Conservation (phyloP, 2,888 invertebrate genomes). For the Trissolcus brochymenae region DNA sequence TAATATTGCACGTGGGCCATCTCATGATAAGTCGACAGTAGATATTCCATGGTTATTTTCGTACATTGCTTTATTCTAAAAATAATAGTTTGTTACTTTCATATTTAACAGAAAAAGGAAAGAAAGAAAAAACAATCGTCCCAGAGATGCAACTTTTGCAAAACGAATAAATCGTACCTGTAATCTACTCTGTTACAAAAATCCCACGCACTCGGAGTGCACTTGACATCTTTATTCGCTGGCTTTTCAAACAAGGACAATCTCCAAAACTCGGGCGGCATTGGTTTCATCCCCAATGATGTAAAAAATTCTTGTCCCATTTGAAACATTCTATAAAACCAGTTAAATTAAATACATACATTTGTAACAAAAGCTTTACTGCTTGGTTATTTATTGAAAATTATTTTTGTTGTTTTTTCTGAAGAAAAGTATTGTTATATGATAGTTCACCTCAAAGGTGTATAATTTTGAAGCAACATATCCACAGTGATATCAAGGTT, state of each 20-base stretch:
- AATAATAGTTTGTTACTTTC: not conserved
- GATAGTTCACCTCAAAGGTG: conserved; percentile 80
- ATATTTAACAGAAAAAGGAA: too few relatives aligned
- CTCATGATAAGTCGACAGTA: conserved; percentile 88
- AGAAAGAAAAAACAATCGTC: too few relatives aligned
- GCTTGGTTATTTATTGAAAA: not conserved
- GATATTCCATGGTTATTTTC: conserved; percentile 85
- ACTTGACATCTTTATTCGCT: conserved; percentile 83
- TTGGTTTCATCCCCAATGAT: conserved; percentile 86
- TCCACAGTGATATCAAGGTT: conserved; percentile 86
- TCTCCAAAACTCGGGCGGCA: conserved; percentile 90
- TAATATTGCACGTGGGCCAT: conserved; percentile 91
- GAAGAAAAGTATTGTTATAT: not conserved
- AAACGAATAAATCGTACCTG: conserved; percentile 78
- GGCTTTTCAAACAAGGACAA: conserved; percentile 88
- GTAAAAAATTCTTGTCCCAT: conserved; percentile 90
- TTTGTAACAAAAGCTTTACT: too few relatives aligned
- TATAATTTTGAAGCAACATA: conserved; percentile 85
- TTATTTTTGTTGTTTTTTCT: not conserved
- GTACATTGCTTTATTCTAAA: conserved; percentile 89
- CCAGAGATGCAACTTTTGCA: too few relatives aligned
- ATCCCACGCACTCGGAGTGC: conserved; percentile 90
- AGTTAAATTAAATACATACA: too few relatives aligned
- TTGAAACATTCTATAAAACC: conserved; percentile 83
- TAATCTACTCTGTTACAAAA: conserved; percentile 90